These are phyloP conservation scores for Dysidea cf. avara DNA, from an alignment of 37 sponge, comb jelly and placozoan species.

Conservation along the genomic window DNA sequence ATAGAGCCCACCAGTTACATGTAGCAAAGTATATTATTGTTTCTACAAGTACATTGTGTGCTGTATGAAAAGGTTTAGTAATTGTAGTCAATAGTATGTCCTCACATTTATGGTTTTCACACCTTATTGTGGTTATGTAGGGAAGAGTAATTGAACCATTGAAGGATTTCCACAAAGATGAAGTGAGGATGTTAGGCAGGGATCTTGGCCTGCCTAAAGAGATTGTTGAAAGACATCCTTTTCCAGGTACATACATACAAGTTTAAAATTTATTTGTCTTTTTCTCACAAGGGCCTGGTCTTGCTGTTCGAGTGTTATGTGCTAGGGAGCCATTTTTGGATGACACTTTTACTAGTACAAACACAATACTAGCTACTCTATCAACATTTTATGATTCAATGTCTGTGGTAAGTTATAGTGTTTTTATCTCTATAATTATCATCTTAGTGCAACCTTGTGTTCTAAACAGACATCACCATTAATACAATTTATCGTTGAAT, in stretches of 20 bases:
- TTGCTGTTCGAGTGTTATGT: constrained; percentile 81
- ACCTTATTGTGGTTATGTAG: constrained; percentile 15
- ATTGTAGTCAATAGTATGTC: neutral
- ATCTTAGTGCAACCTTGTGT: too few species aligned
- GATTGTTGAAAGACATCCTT: constrained; percentile 85
- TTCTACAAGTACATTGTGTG: too few species aligned
- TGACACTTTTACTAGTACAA: constrained; percentile 43
- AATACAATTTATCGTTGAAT: too few species aligned
- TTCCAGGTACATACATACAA: constrained; percentile 55
- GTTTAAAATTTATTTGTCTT: neutral
- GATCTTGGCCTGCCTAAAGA: constrained; percentile 74
- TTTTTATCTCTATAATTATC: too few species aligned
- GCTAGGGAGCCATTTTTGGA: constrained; percentile 35
- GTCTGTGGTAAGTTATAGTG: too few species aligned
- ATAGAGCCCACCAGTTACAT: too few species aligned
- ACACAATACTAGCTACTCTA: constrained; percentile 12
- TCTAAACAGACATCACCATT: too few species aligned
- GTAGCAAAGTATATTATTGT: too few species aligned
- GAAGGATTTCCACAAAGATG: constrained; percentile 90
- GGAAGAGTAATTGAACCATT: constrained; percentile 85
- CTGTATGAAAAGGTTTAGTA: too few species aligned
- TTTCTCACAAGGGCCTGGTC: constrained; percentile 58
- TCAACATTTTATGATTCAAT: neutral
- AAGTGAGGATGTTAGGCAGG: constrained; percentile 77
- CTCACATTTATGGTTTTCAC: neutral